phyloP scores from a whole-genome alignment of 2,888 invertebrate species.

The Dynastes grantii region DNA sequence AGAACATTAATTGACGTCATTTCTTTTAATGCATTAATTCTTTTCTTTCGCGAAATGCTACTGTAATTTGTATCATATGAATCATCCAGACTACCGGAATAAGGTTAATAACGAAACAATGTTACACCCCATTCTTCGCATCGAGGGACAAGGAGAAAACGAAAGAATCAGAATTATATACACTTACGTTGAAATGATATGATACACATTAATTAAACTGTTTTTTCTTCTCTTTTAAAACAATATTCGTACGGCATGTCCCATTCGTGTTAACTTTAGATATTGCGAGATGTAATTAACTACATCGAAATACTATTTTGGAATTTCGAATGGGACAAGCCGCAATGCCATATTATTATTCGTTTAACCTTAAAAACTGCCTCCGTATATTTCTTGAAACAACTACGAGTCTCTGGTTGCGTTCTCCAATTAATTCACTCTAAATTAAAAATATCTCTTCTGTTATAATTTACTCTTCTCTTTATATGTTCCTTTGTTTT shows the following conservation, averaged over 20 bases:
- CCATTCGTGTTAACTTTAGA: not conserved
- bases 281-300: not conserved
- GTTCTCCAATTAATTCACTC: slow-evolving; percentile 34
- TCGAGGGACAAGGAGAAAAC: not conserved
- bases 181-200: slow-evolving; percentile 48
- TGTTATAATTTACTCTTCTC: slow-evolving; percentile 38
- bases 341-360: not conserved
- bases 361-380: slow-evolving; percentile 6
- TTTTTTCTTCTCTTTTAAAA: not conserved
- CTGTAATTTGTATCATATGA: not conserved
- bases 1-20: slow-evolving; percentile 30
- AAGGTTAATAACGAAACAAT: not conserved
- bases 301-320: not conserved
- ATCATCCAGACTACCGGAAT: slow-evolving; percentile 18
- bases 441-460: slow-evolving; percentile 42
- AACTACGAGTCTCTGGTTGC: slow-evolving; percentile 29
- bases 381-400: slow-evolving; percentile 16
- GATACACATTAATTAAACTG: slow-evolving; percentile 49
- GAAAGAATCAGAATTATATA: slow-evolving; percentile 32
- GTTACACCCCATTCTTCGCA: not conserved
- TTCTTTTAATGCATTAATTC: not conserved
- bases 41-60: slow-evolving; percentile 6
- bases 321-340: not conserved
- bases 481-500: slow-evolving; percentile 13
- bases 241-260: not conserved